Conservation (phyloP, 2,797 vertebrate genomes). For the Cetoscarus ocellatus region DNA sequence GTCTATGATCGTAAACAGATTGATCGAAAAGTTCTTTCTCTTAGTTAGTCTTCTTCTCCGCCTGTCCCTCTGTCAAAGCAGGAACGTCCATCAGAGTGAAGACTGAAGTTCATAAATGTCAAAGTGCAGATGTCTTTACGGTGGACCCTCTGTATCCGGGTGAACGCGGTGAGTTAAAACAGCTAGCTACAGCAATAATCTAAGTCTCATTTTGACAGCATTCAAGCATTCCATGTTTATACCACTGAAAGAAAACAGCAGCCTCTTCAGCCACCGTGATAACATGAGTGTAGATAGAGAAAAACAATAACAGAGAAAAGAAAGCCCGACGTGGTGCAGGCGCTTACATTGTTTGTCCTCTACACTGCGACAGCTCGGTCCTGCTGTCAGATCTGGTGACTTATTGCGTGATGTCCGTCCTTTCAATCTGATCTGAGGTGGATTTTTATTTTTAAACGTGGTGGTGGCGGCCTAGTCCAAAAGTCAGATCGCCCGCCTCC, state of each 20-base stretch:
- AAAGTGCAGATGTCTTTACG: conserved; percentile 21
- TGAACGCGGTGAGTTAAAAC: conserved; percentile 57
- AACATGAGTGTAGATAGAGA: conserved; percentile 59
- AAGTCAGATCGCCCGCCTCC: conserved; percentile 35
- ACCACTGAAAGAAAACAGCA: conserved; percentile 58
- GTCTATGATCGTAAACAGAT: conserved; percentile 4
- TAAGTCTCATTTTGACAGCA: conserved; percentile 67
- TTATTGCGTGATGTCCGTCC: conserved; percentile 79
- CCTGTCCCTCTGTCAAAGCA: conserved; percentile 11
- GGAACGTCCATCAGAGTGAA: conserved; percentile 1
- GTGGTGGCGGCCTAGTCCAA: conserved; percentile 39
- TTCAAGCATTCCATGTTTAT: conserved; percentile 74
- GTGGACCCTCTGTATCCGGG: conserved; percentile 32
- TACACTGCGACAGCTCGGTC: conserved; percentile 58
- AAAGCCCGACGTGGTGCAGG: conserved; percentile 23
- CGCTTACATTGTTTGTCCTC: conserved; percentile 35
- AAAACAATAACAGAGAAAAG: conserved; percentile 30
- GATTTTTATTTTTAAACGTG: conserved; percentile 26
- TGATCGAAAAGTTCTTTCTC: conserved; percentile 26
- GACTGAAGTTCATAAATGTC: conserved; percentile 6
- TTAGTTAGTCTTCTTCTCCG: conserved; percentile 17
- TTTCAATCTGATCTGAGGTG: conserved; percentile 46
- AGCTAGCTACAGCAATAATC: conserved; percentile 65
- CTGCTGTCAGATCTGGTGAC: conserved; percentile 70
- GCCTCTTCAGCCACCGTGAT: conserved; percentile 48